These are phyloP conservation scores for Gracilinanus agilis DNA, from an alignment of 2,113 vertebrate species.

Conservation along the genomic window DNA sequence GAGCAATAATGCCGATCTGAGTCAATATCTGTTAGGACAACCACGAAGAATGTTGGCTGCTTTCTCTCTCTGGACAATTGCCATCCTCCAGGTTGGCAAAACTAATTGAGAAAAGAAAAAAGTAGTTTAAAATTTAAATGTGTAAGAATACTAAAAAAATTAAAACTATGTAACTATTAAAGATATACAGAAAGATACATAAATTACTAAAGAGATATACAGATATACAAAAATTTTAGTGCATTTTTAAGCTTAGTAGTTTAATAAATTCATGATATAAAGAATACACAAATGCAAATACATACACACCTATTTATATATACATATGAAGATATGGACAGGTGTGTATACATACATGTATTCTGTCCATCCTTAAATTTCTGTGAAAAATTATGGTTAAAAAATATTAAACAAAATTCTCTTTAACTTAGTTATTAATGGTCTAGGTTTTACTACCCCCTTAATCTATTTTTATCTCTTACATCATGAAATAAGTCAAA, in stretches of 20 bases:
- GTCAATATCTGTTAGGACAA: constrained; percentile 98
- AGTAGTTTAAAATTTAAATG: constrained; percentile 33
- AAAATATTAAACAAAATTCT: not conserved
- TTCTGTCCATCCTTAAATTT: not conserved
- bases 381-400: not conserved
- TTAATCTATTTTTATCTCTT: not conserved
- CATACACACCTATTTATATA: not conserved
- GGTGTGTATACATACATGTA: not conserved
- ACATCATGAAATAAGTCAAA: not conserved
- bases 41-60: constrained; percentile 95
- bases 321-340: not conserved
- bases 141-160: constrained; percentile 53
- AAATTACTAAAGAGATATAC: not conserved
- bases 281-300: not conserved
- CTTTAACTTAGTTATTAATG: not conserved
- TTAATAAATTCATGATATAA: not conserved
- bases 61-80: constrained; percentile 94
- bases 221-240: not conserved
- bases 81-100: constrained; percentile 98
- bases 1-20: constrained; percentile 98
- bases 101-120: constrained; percentile 85
- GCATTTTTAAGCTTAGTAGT: not conserved
- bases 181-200: not conserved
- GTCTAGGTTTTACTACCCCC: not conserved
- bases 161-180: constrained; percentile 37